Percentiles rank a stretch among this genome's conserved stretches.
Evolutionary conservation across 2,113 vertebrate genomes (phyloP).

Genomic region (Salvelinus fontinalis): DNA sequence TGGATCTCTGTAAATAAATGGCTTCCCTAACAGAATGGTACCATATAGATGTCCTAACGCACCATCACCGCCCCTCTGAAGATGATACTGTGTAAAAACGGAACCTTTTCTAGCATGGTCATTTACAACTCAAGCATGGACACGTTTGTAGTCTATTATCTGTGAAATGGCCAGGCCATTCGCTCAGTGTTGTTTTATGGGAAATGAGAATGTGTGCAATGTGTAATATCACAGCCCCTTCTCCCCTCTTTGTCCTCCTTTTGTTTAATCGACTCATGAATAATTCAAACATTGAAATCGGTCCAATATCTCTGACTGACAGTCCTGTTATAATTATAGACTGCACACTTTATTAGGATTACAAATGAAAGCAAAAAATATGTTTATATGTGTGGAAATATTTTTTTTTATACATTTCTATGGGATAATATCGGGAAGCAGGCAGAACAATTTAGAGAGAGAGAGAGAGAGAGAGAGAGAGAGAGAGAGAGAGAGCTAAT

Average conservation of each 20-base stretch:
- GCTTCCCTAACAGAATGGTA: constrained; percentile 34
- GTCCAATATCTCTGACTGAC: constrained; percentile 65
- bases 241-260: constrained; percentile 61
- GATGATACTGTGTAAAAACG: constrained; percentile 36
- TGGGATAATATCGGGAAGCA: constrained; percentile 18
- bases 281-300: constrained; percentile 66
- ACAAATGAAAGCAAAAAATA: constrained; percentile 58
- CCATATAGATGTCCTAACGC: constrained; percentile 55
- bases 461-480: constrained; percentile 37
- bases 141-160: constrained; percentile 47
- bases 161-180: constrained; percentile 35
- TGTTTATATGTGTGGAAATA: constrained; percentile 1
- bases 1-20: constrained; percentile 38
- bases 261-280: constrained; percentile 65
- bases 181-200: constrained; percentile 42
- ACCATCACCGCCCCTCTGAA: constrained; percentile 52
- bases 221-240: constrained; percentile 52
- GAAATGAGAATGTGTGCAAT: constrained; percentile 47
- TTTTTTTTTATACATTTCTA: constrained; percentile 6
- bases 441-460: neutral
- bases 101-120: constrained; percentile 31
- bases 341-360: constrained; percentile 66
- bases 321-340: constrained; percentile 66
- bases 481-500: constrained; percentile 63
- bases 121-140: constrained; percentile 36